Base-by-base conservation (phyloP, 2,888 invertebrate species). In the Drosophila suboccidentalis region DNA sequence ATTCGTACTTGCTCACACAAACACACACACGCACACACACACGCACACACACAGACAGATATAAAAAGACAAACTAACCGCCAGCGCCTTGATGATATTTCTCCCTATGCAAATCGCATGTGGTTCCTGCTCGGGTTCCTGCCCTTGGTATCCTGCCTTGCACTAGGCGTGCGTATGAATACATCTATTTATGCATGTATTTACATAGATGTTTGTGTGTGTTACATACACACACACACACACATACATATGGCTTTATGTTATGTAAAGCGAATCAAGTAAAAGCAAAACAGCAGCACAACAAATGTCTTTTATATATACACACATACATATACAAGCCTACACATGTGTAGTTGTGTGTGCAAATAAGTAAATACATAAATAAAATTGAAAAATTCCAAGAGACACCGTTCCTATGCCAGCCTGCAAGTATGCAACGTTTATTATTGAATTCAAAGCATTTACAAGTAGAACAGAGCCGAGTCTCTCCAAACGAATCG, bases 51-150 rank as follows among this genome's bases (percentile, higher is more conserved):
- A 65, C 44, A 59, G 69, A 62, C 41, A 61, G 19, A 39, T 13
- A 58, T 41, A 65, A 15, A 43, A 26, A 58, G 62, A 46, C 59
- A 63, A 65, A 59, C 76, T 54, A 64, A 80, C 70, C 71, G 69
- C 72, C 73, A 71, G 76, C 79, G 74, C 76, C 78, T 82, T 75
- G 75, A 75, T 71, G 85, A 71, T 75, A 79, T 79, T 82, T 80
- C 77, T 81, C 71, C 67, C 82, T 84, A 87, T 88, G 86, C 84
- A 88, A 87, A 87, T 87, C 78, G 80, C 69, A 86, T 87, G 74
- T 75, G 84, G 74, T 78, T 82, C 67, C 62, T 73, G 78, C 61
- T 46, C 46, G 49, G 47, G 53, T 63, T 75, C 59, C 75, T 79
- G 69, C 54, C 61, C 69, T 66, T 44, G 61, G 61, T 51, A 32